Percentiles rank a stretch among this genome's conserved stretches.
phyloP scores from a whole-genome alignment of 2,113 vertebrate species.

The Hipposideros armiger region DNA sequence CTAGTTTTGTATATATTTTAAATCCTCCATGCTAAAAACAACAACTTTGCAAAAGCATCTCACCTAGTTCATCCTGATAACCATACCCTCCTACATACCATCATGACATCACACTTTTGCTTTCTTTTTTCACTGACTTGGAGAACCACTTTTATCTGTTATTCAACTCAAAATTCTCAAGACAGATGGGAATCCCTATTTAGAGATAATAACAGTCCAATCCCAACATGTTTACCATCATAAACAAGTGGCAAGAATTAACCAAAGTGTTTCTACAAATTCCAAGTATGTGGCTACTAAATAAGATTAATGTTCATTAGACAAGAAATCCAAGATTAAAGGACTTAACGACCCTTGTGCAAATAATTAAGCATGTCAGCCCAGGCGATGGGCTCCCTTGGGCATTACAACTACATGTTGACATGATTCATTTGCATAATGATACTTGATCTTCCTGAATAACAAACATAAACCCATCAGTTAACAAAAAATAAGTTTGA shows the following conservation, averaged over 20 bases:
- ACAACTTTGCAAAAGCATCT: neutral
- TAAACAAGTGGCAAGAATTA: constrained; percentile 3
- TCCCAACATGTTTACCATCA: neutral
- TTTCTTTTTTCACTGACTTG: neutral
- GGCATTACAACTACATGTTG: neutral
- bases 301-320: neutral
- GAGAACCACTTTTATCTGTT: neutral
- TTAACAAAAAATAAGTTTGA: neutral
- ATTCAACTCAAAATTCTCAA: neutral
- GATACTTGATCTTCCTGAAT: neutral
- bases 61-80: neutral
- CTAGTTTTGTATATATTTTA: neutral
- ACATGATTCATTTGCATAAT: neutral
- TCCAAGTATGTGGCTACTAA: neutral
- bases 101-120: neutral
- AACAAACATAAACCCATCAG: constrained; percentile 21
- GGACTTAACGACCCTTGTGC: neutral
- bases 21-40: neutral
- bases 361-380: neutral
- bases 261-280: neutral
- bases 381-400: neutral
- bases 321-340: neutral
- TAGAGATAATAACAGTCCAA: neutral
- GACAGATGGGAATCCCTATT: neutral
- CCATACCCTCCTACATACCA: neutral